Base-by-base conservation (phyloP, 2,797 vertebrate species). In the Gephyroberyx darwinii region DNA sequence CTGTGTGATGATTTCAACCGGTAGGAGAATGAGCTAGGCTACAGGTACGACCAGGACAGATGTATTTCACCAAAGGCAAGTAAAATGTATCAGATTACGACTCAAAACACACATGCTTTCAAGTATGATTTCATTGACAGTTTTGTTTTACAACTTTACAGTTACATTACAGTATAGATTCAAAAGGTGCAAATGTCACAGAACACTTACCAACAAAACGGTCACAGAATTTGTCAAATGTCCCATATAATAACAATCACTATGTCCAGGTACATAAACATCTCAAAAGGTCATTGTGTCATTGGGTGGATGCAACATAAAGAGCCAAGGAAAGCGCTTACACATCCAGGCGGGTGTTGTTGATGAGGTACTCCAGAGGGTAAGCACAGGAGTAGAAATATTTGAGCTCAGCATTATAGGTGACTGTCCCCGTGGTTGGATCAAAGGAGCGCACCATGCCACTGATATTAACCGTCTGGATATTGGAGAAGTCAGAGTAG, bases 351-450 rank as follows among this genome's bases (percentile, higher is more conserved):
- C 51, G 81, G 35, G 92, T 93, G 74, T 93, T 94, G 88, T 94
- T 93, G 76, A 93, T 82, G 60, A 94, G 71, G 75, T 94, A 93
- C 77, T 93, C 89, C 82, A 94, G 73, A 43, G 93, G 91, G 83
- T 94, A 94, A 41, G 84, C 59, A 54, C 93, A 94, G 31, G 92
- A 94, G 76, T 92, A 94, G 41, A 74, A 88, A 74, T 94, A 94
- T 53, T 90, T 89, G 37, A 94, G 83, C 52, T 92, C 90, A 17
- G 90, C 51, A 0, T 88, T 93, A 53, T 93, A 93, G 3, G 91
- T 93, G 47, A 94, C 86, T 0, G 85, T 71, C 7, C 92, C 89
- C 1, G 70, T 52, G n/a, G 82, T 87, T 13, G 82, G 80, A 53
- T 94, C 92, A 26, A 75, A 43, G 6, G 93, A 91, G 33, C 35